Conservation (phyloP, 2,888 invertebrate species). For the Scaptodrosophila latifasciaeformis region DNA sequence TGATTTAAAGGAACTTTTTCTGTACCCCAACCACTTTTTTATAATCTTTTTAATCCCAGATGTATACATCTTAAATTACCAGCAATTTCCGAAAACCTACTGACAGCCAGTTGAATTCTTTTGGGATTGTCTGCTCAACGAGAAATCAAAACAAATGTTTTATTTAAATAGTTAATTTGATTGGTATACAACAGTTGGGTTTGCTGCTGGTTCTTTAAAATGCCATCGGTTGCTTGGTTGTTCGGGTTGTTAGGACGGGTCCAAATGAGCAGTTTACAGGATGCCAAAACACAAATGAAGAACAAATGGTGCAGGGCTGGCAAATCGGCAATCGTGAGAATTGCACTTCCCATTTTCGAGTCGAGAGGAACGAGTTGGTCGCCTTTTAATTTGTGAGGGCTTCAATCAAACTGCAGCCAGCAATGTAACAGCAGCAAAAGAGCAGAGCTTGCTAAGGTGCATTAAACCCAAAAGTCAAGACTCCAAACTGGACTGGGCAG, state of each 20-base stretch:
- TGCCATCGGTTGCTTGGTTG: conserved; percentile 5
- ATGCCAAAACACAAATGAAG: conserved; percentile 50
- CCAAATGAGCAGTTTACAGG: conserved; percentile 60
- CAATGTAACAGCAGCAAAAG: background rate
- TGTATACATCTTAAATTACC: too few relatives aligned
- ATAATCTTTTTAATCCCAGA: too few relatives aligned
- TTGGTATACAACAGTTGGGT: conserved; percentile 16
- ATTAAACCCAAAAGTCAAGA: conserved; percentile 27
- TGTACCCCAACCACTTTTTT: too few relatives aligned
- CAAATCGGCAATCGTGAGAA: conserved; percentile 63
- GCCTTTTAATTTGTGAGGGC: conserved; percentile 59
- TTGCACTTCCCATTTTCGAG: conserved; percentile 35
- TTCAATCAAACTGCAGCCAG: conserved; percentile 53
- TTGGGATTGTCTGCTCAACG: background rate
- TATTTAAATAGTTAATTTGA: conserved; percentile 63
- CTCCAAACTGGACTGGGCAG: background rate
- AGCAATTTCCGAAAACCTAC: too few relatives aligned
- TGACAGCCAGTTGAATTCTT: conserved; percentile 21
- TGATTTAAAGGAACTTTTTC: too few relatives aligned
- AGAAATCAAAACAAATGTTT: conserved; percentile 61
- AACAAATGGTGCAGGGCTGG: conserved; percentile 42
- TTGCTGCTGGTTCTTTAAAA: conserved; percentile 27
- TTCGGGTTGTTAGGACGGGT: background rate
- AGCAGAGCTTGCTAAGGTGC: conserved; percentile 20
- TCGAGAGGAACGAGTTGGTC: conserved; percentile 21